phyloP scores from a whole-genome alignment of 1,140 invertebrate genomes.

The Drosophila tani region DNA sequence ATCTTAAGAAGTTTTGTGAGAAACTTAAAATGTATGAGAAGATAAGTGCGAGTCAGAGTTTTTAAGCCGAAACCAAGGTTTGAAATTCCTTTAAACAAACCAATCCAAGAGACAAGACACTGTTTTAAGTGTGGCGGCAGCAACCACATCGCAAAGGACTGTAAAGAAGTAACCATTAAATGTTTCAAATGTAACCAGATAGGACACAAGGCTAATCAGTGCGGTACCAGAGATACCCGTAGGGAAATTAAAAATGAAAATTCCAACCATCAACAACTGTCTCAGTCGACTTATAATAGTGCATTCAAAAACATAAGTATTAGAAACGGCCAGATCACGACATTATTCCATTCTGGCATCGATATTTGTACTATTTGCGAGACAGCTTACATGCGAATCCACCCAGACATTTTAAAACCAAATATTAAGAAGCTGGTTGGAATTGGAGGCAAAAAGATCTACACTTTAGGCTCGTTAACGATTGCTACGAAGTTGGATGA shows the following conservation, averaged over 20 bases:
- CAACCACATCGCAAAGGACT: too few species aligned
- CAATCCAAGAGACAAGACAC: too few species aligned
- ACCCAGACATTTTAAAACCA: not conserved
- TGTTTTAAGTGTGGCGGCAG: too few species aligned
- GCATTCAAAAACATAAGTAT: not conserved
- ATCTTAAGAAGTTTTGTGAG: not conserved
- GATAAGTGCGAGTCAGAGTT: not conserved
- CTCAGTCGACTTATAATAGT: not conserved
- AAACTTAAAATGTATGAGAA: conserved; percentile 9
- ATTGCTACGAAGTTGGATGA: not conserved
- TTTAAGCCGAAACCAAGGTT: not conserved
- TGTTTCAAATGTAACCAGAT: too few species aligned
- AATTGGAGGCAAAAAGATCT: not conserved
- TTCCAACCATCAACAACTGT: not conserved
- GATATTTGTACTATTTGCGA: not conserved
- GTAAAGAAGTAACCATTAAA: too few species aligned
- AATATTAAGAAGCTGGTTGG: not conserved
- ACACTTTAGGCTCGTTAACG: not conserved
- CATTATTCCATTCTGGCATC: not conserved
- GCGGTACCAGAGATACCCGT: too few species aligned
- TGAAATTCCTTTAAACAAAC: not conserved
- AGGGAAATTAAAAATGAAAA: too few species aligned
- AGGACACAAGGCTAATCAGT: too few species aligned
- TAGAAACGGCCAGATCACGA: not conserved
- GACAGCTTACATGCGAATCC: not conserved